Conservation (phyloP, 2,113 vertebrate genomes). For the Gyps fulvus region DNA sequence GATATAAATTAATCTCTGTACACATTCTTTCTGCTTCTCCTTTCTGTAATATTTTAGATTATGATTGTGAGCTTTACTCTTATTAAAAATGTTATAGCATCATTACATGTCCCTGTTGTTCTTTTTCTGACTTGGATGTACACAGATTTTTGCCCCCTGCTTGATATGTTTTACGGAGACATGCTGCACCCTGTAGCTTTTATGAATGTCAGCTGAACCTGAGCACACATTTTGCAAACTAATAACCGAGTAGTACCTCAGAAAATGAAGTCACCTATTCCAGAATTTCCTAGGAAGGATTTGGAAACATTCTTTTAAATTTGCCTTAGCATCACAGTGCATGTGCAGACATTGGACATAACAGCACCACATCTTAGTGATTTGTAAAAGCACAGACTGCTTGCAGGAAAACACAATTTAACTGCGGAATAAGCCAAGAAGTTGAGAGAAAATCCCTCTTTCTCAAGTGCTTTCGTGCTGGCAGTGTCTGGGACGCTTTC, state of each 20-base stretch:
- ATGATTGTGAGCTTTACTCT: neutral
- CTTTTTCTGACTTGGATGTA: neutral
- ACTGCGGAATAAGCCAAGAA: neutral
- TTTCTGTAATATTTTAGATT: neutral
- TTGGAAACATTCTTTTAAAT: neutral
- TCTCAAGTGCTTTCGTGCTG: accelerated
- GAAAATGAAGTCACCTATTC: neutral
- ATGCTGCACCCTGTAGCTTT: neutral
- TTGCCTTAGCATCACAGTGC: neutral
- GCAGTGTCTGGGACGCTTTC: neutral
- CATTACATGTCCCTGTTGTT: neutral
- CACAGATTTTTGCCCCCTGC: neutral
- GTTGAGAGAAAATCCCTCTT: neutral
- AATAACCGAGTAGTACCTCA: neutral
- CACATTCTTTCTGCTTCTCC: neutral
- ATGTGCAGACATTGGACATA: accelerated
- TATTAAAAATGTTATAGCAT: slow-evolving; percentile 13
- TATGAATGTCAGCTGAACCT: neutral
- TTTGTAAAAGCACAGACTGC: neutral
- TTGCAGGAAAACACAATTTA: neutral
- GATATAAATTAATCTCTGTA: neutral
- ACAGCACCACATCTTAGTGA: neutral
- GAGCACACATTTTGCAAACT: neutral
- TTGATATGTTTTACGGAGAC: accelerated
- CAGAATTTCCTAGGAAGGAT: neutral